Base-by-base conservation (phyloP, 2,888 invertebrate genomes). In the Keiferia lycopersicella region DNA sequence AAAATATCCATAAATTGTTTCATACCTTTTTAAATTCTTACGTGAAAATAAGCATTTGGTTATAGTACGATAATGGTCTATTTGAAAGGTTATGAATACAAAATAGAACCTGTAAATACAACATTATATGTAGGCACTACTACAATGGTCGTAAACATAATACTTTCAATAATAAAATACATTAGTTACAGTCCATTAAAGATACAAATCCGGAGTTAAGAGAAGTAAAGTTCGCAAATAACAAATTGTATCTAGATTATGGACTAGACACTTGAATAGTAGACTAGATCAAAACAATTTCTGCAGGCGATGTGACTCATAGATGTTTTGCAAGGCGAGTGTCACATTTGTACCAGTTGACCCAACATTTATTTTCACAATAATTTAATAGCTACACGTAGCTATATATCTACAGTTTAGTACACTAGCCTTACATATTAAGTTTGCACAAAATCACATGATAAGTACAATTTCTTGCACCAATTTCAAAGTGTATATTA, bases 401-500 rank as follows among this genome's bases (percentile, higher is more conserved):
- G 34, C 34, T 34, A 34, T 1, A 6, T 26, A 26, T 26, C 34
- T 8, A 10, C 22, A 51, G 18, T 20, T 7, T 18, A 8, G n/a
- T 34, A 56, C 56, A 56, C 34, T 56, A 56, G 30, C 34, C 56
- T 56, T 56, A 56, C 56, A 34, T 26, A 11, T 2, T 11, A 51
- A 53, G 57, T 57, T 38, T 59, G 20, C 59, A 59, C 59, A 59
- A 20, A 59, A 39, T 26, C 39, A 59, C 26, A 59, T n/a, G 18
- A 38, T 39, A 39, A 20, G 41, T 30, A 48, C 39, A 60, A 48
- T 60, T 48, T 45, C 71, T 87, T 87, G 88, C 91, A 91, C 91
- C 91, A 91, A 89, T 90, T 89, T 88, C 83, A 81, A 75, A 77
- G 76, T 78, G 76, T 77, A 39, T 48, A 59, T 53, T 22, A 16